Evolutionary conservation across 2,888 invertebrate genomes (phyloP).

Genomic region (Ophion ellenae): DNA sequence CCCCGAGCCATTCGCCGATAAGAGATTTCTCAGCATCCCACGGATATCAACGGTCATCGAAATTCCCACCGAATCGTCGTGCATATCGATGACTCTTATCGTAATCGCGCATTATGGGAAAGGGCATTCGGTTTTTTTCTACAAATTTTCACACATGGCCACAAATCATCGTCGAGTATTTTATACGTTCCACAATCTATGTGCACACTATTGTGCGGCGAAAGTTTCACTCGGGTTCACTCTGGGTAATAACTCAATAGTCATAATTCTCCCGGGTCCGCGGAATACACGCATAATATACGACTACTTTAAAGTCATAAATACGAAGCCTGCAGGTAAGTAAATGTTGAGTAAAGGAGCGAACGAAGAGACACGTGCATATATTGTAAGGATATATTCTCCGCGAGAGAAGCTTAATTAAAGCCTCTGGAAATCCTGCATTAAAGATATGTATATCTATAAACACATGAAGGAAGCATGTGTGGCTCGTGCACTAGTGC

Average conservation of each 20-base stretch:
- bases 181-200: neutral
- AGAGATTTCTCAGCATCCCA: neutral
- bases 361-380: neutral
- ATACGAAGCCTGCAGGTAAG: conserved; percentile 2
- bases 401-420: conserved; percentile 53
- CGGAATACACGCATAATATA: neutral
- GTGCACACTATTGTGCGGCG: neutral
- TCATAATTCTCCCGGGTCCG: neutral
- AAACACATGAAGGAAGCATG: neutral
- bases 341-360: conserved; percentile 4
- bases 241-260: neutral
- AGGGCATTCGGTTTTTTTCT: neutral
- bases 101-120: neutral
- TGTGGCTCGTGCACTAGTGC: neutral
- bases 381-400: conserved; percentile 15
- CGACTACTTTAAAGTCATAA: neutral
- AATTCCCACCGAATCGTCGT: neutral
- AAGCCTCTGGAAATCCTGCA: conserved; percentile 33
- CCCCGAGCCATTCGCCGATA: neutral
- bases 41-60: neutral
- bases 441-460: neutral
- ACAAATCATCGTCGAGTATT: neutral
- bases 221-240: neutral
- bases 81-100: neutral
- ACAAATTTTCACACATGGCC: neutral